Evolutionary conservation across 2,113 vertebrate species (phyloP), one percentile per base, ranked within the genome.

Genomic region (Struthidea cinerea): DNA sequence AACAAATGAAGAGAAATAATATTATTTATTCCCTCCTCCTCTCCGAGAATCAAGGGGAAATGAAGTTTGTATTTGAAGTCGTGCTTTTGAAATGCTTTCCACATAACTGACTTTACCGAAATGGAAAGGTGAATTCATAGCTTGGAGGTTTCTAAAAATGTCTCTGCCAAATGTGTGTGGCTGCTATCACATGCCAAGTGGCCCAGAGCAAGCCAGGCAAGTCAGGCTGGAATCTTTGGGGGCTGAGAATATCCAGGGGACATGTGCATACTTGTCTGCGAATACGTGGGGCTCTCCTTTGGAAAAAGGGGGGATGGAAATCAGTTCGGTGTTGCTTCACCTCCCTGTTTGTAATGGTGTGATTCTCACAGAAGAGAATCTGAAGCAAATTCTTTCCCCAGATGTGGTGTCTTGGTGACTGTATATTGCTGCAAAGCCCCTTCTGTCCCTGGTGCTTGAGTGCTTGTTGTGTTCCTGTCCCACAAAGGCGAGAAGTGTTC

Each of bases 111-210:
- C 93, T 88, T 74, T 50, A 93, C 90, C 74, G 10, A 74, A 97
- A 96, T 65, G 84, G 97, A 94, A 95, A 83, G 78, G 90, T 96
- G 96, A 96, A 94, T 97, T 95, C 95, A 94, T 74, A 89, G 91
- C 94, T 86, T 56, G 77, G 71, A 87, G 56, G 91, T 89, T 96
- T 96, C 97, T 97, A 95, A 97, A 97, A 97, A 96, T 96, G 96
- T 94, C 93, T 91, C 95, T 79, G 74, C 94, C 95, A 95, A 95
- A 96, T 91, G 96, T 87, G 78, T 0, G 3, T 46, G 90, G 96
- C 94, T 89, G 96, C 95, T 97, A 84, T 95, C 95, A 3, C 91
- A 65, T 82, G 94, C 96, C 97, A 92, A 97, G 95, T 96, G 96
- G 96, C 82, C 77, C 95, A 91, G 92, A 93, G 91, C 70, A 90